Percentiles rank a stretch among this genome's conserved stretches.
These are phyloP conservation scores for Eclectus roratus DNA, from an alignment of 2,113 vertebrate genomes.

Conservation along the genomic window DNA sequence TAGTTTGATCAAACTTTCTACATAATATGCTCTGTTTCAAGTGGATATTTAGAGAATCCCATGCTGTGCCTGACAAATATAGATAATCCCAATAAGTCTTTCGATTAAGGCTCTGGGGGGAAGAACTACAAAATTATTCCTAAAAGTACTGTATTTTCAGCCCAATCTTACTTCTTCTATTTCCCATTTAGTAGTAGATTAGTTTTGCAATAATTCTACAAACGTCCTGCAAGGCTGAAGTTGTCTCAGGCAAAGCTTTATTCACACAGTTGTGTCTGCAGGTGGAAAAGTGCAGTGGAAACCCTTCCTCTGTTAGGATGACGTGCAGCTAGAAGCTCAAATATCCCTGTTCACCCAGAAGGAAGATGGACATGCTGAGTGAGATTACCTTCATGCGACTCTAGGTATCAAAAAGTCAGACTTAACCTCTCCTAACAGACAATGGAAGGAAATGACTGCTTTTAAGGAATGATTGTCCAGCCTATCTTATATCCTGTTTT, in stretches of 20 bases:
- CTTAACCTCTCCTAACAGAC: neutral
- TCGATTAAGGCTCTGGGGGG: neutral
- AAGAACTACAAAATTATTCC: neutral
- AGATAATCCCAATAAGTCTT: neutral
- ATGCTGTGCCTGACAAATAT: neutral
- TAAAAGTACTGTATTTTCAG: neutral
- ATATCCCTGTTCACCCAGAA: neutral
- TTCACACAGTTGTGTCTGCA: neutral
- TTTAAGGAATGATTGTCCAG: neutral
- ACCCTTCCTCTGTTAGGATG: neutral
- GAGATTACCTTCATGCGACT: neutral
- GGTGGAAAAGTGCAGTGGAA: neutral
- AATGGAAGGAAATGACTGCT: neutral
- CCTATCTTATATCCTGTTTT: neutral
- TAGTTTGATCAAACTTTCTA: neutral
- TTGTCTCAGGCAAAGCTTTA: neutral
- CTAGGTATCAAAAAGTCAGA: neutral
- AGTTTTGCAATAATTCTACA: neutral
- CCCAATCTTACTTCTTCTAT: neutral
- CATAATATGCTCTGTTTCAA: neutral
- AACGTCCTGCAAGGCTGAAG: neutral
- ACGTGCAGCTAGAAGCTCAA: neutral
- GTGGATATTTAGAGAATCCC: neutral
- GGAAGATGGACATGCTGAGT: neutral
- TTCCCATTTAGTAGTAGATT: neutral